A percentile compares a stretch with the other conserved stretches of the same genome.
These are phyloP conservation scores for Neogobius melanostomus DNA, from an alignment of 2,113 vertebrate species.

Conservation along the genomic window DNA sequence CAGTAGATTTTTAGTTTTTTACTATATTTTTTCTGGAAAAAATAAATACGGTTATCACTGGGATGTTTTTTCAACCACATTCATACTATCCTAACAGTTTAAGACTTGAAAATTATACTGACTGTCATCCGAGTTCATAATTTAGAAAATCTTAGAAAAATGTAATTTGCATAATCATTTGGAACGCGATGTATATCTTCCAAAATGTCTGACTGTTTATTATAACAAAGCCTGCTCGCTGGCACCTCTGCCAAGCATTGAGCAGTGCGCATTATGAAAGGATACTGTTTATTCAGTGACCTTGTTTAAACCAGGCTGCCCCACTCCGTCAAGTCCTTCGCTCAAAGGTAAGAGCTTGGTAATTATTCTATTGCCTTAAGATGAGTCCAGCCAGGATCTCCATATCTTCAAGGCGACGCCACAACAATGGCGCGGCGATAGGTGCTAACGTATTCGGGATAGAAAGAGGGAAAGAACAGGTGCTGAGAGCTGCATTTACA, in stretches of 20 bases:
- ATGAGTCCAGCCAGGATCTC: constrained; percentile 8
- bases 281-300: constrained; percentile 60
- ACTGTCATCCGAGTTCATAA: no score
- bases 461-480: neutral
- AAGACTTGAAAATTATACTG: no score
- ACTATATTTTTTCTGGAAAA: no score
- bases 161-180: no score
- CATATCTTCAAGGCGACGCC: constrained; percentile 25
- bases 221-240: constrained; percentile 5
- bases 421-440: neutral
- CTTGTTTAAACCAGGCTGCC: constrained; percentile 56
- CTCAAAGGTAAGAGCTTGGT: constrained; percentile 41
- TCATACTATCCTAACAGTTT: no score
- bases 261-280: constrained; percentile 20
- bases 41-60: no score
- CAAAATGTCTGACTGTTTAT: constrained; percentile 14
- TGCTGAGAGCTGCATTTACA: neutral
- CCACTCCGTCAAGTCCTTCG: constrained; percentile 25
- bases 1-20: no score
- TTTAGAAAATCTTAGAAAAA: no score
- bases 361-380: constrained; percentile 37
- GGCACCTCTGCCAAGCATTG: constrained; percentile 18
- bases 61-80: no score
- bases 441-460: constrained; percentile 3
- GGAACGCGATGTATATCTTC: no score